These are phyloP conservation scores for Abscondita cerata DNA, from an alignment of 2,888 invertebrate species.

Conservation along the genomic window DNA sequence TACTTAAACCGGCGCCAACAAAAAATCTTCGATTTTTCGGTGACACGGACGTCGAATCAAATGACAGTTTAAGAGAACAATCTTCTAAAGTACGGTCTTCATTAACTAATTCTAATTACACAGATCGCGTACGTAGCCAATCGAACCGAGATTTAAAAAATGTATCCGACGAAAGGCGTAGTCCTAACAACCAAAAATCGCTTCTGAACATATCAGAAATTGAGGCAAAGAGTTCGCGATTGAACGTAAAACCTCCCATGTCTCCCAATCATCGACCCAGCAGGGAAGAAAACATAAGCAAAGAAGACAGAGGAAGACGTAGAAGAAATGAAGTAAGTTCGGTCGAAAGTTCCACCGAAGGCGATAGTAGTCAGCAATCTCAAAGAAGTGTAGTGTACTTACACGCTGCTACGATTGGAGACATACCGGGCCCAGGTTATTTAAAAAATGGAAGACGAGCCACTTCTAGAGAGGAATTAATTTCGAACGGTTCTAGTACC, in stretches of 20 bases:
- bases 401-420: constrained; percentile 86
- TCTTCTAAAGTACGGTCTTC: constrained; percentile 42
- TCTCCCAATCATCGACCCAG: constrained; percentile 50
- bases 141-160: constrained; percentile 64
- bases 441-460: constrained; percentile 64
- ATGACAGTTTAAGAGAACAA: constrained; percentile 60
- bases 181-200: constrained; percentile 48
- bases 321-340: constrained; percentile 62
- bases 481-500: constrained; percentile 68
- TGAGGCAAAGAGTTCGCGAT: constrained; percentile 48
- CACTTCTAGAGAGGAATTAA: constrained; percentile 78
- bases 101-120: constrained; percentile 27
- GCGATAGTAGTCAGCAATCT: constrained; percentile 79
- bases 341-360: constrained; percentile 74
- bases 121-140: constrained; percentile 49
- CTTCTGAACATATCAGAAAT: constrained; percentile 53
- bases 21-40: constrained; percentile 85
- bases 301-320: constrained; percentile 56
- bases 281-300: constrained; percentile 56
- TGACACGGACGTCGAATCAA: constrained; percentile 81
- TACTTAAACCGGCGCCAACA: constrained; percentile 59
- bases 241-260: constrained; percentile 55
- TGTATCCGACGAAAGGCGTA: constrained; percentile 60
- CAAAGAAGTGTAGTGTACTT: constrained; percentile 85
- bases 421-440: constrained; percentile 77